A percentile compares a stretch with the other conserved stretches of the same genome.
Evolutionary conservation across 2,888 invertebrate species (phyloP).

Genomic region (Leptinotarsa juncta): DNA sequence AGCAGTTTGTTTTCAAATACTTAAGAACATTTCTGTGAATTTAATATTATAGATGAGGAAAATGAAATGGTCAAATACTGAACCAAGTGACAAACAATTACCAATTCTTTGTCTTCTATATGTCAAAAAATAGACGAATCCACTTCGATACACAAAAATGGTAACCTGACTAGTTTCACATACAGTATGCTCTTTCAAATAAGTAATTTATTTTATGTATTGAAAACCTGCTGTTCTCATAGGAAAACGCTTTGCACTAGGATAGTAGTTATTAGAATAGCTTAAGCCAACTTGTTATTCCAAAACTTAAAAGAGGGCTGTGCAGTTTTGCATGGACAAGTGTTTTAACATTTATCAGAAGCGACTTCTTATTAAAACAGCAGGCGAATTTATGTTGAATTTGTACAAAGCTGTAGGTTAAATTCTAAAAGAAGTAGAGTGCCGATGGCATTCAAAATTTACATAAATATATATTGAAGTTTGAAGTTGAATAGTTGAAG

Average conservation of each 20-base stretch:
- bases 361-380: slow-evolving; percentile 33
- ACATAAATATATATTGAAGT: slow-evolving; percentile 32
- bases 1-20: no score
- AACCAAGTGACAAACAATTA: no score
- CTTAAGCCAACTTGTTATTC: background rate
- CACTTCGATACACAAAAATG: background rate
- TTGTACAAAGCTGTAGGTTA: slow-evolving; percentile 50
- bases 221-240: slow-evolving; percentile 2
- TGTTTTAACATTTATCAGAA: slow-evolving; percentile 1
- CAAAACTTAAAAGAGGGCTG: background rate
- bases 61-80: no score
- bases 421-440: slow-evolving; percentile 45
- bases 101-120: no score
- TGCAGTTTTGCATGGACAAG: slow-evolving; percentile 5
- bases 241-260: background rate
- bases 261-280: background rate
- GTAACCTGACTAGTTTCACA: slow-evolving; percentile 27
- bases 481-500: slow-evolving; percentile 43
- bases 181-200: slow-evolving; percentile 46
- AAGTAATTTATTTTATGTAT: slow-evolving; percentile 18
- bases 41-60: no score
- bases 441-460: slow-evolving; percentile 38
- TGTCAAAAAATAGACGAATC: background rate
- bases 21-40: no score
- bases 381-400: slow-evolving; percentile 36